A percentile compares a stretch with the other conserved stretches of the same genome.
Evolutionary conservation across 2,113 vertebrate genomes (phyloP).

Genomic region (Nycticorax nycticorax): DNA sequence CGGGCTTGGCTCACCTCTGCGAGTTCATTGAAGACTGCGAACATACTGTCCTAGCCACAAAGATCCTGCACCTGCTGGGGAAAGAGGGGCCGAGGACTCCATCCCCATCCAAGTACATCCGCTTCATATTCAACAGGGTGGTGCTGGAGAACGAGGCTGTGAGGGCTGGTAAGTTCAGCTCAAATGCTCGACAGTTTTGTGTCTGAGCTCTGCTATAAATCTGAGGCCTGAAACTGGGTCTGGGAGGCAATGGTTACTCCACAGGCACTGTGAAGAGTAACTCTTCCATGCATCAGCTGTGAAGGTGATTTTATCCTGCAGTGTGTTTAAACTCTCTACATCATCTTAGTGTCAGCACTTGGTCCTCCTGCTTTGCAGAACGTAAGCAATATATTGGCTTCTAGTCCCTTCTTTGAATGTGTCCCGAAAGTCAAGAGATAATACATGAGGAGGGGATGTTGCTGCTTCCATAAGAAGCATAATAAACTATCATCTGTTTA

Average conservation of each 20-base stretch:
- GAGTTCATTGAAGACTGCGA: slow-evolving; percentile 99
- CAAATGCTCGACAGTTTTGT: accelerated
- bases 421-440: background rate
- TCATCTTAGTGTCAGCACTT: background rate
- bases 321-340: background rate
- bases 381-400: background rate
- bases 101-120: slow-evolving; percentile 94
- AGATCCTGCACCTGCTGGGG: slow-evolving; percentile 95
- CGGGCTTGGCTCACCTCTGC: slow-evolving; percentile 93
- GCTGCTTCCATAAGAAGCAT: background rate
- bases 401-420: background rate
- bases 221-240: background rate
- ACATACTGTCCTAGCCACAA: slow-evolving; percentile 95
- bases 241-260: background rate
- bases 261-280: background rate
- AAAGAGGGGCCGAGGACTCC: slow-evolving; percentile 93
- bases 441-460: accelerated
- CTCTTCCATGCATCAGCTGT: background rate
- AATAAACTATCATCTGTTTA: background rate
- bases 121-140: slow-evolving; percentile 98
- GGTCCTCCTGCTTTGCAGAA: background rate
- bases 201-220: background rate
- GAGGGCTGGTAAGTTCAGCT: slow-evolving; percentile 84
- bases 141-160: slow-evolving; percentile 97
- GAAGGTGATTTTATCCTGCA: background rate